Evolutionary conservation across 1,140 invertebrate species (phyloP).

Genomic region (Copidosoma floridanum): DNA sequence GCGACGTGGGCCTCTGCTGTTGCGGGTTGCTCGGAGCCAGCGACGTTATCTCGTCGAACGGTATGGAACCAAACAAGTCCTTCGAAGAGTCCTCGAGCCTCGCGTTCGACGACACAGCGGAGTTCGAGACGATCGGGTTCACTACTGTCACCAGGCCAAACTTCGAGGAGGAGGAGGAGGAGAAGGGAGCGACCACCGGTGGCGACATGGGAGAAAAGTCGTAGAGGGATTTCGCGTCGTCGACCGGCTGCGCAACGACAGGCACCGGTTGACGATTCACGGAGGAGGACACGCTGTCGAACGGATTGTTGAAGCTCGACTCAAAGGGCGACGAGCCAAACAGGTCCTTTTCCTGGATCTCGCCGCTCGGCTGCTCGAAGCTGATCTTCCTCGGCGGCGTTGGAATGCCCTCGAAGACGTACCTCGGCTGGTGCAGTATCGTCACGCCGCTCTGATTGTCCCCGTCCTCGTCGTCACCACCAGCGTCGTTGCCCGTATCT

Average conservation of each 20-base stretch:
- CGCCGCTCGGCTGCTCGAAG: not conserved
- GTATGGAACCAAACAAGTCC: constrained; percentile 65
- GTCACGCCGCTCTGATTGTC: too few species aligned
- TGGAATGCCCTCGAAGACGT: constrained; percentile 3
- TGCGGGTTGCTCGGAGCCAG: constrained; percentile 30
- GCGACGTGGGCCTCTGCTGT: constrained; percentile 42
- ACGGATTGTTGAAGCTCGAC: constrained; percentile 46
- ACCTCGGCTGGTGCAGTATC: not conserved
- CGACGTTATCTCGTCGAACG: constrained; percentile 58
- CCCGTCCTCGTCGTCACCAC: not conserved
- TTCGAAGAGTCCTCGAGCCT: constrained; percentile 31
- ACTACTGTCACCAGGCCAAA: constrained; percentile 26
- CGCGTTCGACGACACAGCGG: not conserved
- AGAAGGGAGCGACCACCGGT: too few species aligned
- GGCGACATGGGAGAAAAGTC: constrained; percentile 19
- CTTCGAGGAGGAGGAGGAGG: constrained; percentile 33
- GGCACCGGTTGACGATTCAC: not conserved
- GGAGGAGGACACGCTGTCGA: constrained; percentile 33
- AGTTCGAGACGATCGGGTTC: not conserved
- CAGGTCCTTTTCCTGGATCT: constrained; percentile 48
- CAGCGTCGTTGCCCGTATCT: too few species aligned
- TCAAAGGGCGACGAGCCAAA: constrained; percentile 61
- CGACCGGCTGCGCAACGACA: constrained; percentile 22
- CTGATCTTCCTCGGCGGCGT: constrained; percentile 10
- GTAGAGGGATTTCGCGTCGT: not conserved